Evolutionary conservation across 2,888 invertebrate species (phyloP).

Genomic region (Entomobrya multifasciata): DNA sequence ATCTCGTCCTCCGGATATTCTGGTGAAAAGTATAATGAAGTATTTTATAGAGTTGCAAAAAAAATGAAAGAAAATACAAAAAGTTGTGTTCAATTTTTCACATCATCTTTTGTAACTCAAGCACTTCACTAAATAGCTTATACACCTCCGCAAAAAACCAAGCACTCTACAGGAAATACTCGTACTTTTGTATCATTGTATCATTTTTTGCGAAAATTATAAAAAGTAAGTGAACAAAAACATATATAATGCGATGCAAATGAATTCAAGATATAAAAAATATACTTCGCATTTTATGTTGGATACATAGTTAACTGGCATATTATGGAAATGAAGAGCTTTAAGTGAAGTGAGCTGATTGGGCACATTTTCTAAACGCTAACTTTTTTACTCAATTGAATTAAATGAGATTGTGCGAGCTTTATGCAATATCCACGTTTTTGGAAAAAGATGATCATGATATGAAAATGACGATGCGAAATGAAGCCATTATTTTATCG

Average conservation of each 20-base stretch:
- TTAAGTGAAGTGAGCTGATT: no score
- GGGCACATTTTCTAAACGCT: no score
- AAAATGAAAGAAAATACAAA: no score
- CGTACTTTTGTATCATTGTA: not conserved
- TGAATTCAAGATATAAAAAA: not conserved
- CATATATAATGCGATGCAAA: conserved; percentile 13
- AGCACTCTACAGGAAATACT: conserved; percentile 10
- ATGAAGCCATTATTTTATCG: conserved; percentile 27
- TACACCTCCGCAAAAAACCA: conserved; percentile 33
- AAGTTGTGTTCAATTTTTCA: no score
- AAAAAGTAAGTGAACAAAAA: not conserved
- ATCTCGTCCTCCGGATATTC: no score
- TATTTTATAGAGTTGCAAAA: no score
- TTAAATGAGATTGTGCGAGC: not conserved
- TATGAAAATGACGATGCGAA: not conserved
- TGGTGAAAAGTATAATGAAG: no score
- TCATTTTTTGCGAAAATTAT: not conserved
- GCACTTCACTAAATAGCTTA: no score
- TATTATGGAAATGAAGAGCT: not conserved
- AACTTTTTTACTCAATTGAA: no score
- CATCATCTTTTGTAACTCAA: no score
- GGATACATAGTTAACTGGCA: no score
- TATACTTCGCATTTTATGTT: no score
- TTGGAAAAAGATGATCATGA: not conserved
- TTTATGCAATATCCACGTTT: conserved; percentile 8